Percentiles rank a stretch among this genome's conserved stretches.
These are phyloP conservation scores for Rhopalosiphum maidis DNA, from an alignment of 1,140 invertebrate species.

Conservation along the genomic window DNA sequence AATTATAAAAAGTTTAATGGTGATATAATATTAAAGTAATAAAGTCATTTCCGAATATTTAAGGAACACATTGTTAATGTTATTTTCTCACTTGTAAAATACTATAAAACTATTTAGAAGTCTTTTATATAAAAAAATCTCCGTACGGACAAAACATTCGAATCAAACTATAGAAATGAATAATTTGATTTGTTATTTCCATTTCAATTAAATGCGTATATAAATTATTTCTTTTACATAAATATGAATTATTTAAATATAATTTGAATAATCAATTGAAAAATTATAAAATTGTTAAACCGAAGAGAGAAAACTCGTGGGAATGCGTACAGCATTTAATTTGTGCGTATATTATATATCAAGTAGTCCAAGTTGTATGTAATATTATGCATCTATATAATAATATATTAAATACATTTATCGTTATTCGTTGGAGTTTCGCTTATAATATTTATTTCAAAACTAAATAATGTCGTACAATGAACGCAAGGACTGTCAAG, in stretches of 20 bases:
- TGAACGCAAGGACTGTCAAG: neutral
- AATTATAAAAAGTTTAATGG: no score
- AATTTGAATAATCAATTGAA: constrained; percentile 17
- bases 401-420: neutral
- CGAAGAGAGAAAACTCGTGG: neutral
- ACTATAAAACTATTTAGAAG: neutral
- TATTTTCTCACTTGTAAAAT: neutral
- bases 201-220: neutral
- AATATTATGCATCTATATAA: neutral
- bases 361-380: neutral
- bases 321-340: neutral
- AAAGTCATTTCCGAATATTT: neutral
- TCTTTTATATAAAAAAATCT: neutral
- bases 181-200: neutral
- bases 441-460: neutral
- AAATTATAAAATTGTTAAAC: constrained; percentile 7
- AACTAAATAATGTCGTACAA: neutral
- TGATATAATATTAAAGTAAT: neutral
- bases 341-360: neutral
- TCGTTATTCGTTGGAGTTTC: neutral
- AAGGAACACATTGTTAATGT: neutral
- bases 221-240: constrained; percentile 2
- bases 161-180: neutral
- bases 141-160: neutral
- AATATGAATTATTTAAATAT: neutral